Evolutionary conservation across 2,797 vertebrate genomes (phyloP).

Genomic region (Phoxinus dragarum): DNA sequence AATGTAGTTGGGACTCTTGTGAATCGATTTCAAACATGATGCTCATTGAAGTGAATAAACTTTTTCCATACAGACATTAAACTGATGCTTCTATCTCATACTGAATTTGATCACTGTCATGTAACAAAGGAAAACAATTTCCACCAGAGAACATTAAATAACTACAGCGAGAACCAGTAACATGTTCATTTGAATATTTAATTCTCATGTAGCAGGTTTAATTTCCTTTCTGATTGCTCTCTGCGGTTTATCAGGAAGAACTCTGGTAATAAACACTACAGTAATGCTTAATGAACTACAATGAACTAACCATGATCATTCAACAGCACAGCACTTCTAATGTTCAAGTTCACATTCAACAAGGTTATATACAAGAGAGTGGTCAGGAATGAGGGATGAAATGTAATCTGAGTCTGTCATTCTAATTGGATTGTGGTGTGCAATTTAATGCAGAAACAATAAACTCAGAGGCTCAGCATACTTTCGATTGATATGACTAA

Average conservation of each 20-base stretch:
- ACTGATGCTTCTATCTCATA: conserved; percentile 27
- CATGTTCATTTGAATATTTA: conserved; percentile 32
- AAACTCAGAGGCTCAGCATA: not conserved
- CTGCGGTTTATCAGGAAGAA: not conserved
- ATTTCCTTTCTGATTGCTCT: conserved; percentile 29
- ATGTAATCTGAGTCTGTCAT: not conserved
- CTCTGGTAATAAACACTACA: not conserved
- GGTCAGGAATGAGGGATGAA: not conserved
- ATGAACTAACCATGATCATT: not conserved
- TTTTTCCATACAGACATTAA: conserved; percentile 32
- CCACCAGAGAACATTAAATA: conserved; percentile 28
- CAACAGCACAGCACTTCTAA: conserved; percentile 6
- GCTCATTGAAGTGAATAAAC: conserved; percentile 41
- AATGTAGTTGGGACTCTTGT: conserved; percentile 48
- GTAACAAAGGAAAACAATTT: conserved; percentile 26
- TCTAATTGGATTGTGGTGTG: not conserved
- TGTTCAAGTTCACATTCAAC: not conserved
- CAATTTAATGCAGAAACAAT: not conserved
- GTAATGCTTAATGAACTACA: not conserved
- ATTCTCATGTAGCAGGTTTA: conserved; percentile 13
- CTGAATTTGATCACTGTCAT: conserved; percentile 24
- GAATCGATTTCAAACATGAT: conserved; percentile 45
- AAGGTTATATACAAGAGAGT: not conserved
- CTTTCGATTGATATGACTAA: not conserved
- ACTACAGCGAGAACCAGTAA: not conserved